Conservation (phyloP, 1,140 invertebrate species). For the Pygmarrhopalites habei region DNA sequence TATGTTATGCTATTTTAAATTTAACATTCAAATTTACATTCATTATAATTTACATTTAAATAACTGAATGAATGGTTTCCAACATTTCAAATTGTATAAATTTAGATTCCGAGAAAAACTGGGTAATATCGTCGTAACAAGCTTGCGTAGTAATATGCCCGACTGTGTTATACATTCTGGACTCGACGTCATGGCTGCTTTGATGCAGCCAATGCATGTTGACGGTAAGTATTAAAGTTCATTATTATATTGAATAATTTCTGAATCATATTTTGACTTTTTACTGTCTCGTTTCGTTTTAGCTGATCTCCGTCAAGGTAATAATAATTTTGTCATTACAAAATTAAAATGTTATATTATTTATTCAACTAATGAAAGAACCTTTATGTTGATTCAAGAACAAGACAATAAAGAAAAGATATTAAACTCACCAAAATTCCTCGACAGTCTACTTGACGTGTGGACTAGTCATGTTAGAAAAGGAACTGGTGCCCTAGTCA, state of each 20-base stretch:
- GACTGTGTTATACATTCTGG: conserved; percentile 89
- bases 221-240: too few relatives aligned
- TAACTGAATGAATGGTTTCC: not conserved
- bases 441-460: conserved; percentile 88
- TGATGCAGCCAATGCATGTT: conserved; percentile 98
- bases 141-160: conserved; percentile 66
- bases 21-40: too few relatives aligned
- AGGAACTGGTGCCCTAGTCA: conserved; percentile 56
- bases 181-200: conserved; percentile 91
- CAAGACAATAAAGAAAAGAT: conserved; percentile 96
- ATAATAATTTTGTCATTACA: too few relatives aligned
- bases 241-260: too few relatives aligned
- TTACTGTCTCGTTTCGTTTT: too few relatives aligned
- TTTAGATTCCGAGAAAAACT: conserved; percentile 85
- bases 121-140: conserved; percentile 80
- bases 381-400: too few relatives aligned
- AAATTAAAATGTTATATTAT: too few relatives aligned
- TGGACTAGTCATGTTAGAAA: conserved; percentile 78
- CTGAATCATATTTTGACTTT: too few relatives aligned
- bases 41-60: too few relatives aligned
- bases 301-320: conserved; percentile 74
- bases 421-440: conserved; percentile 82
- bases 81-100: not conserved
- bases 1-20: too few relatives aligned
- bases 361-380: too few relatives aligned